Evolutionary conservation across 2,888 invertebrate species (phyloP).

Genomic region (Euplexia lucipara): DNA sequence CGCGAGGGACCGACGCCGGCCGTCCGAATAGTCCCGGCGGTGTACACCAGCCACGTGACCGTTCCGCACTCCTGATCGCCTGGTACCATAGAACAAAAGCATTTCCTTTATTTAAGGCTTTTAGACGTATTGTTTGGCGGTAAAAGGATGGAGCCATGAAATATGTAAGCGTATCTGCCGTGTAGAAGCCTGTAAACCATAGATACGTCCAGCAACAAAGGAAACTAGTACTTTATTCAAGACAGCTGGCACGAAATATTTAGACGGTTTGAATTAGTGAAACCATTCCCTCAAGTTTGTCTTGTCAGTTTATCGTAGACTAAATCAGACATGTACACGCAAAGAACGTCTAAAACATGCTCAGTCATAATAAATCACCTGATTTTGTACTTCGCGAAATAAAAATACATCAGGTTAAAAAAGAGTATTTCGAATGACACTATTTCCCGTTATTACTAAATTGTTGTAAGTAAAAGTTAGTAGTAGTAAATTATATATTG

Average conservation of each 20-base stretch:
- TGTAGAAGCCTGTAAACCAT: conserved; percentile 40
- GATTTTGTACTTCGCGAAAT: conserved; percentile 13
- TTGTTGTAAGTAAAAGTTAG: not conserved
- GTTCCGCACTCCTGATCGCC: conserved; percentile 64
- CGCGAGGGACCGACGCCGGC: conserved; percentile 66
- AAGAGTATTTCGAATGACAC: not conserved
- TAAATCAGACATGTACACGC: conserved; percentile 45
- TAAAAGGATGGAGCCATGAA: conserved; percentile 57
- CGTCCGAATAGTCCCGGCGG: conserved; percentile 68
- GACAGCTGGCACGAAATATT: conserved; percentile 32
- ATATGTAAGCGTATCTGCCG: conserved; percentile 43
- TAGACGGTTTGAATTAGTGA: conserved; percentile 43
- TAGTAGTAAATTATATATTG: conserved; percentile 11
- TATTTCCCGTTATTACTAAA: not conserved
- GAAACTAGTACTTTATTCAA: conserved; percentile 45
- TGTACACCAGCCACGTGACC: conserved; percentile 71
- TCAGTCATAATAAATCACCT: conserved; percentile 39
- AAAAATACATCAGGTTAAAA: not conserved
- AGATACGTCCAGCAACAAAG: conserved; percentile 18
- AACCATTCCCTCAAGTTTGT: conserved; percentile 41
- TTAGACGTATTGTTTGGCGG: conserved; percentile 60
- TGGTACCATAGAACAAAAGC: conserved; percentile 65
- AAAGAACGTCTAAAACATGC: conserved; percentile 36
- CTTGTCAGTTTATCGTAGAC: conserved; percentile 41
- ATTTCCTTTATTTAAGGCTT: conserved; percentile 64